Conservation (phyloP, 2,888 invertebrate species). For the Osmoderma eremita region DNA sequence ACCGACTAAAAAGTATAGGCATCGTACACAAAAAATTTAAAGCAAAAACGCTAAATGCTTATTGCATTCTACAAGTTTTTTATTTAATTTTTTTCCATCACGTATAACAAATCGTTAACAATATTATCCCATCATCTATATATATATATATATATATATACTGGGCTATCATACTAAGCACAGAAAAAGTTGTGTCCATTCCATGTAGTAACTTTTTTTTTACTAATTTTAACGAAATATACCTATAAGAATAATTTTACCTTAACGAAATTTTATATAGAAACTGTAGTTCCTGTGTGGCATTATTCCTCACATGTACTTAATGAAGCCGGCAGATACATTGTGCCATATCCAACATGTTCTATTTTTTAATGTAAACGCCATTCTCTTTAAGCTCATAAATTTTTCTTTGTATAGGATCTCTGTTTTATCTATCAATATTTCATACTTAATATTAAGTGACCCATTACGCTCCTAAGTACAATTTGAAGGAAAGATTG, state of each 20-base stretch:
- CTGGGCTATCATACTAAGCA: slow-evolving; percentile 16
- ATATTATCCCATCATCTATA: slow-evolving; percentile 2
- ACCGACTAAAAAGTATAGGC: too few relatives aligned
- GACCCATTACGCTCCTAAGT: not conserved
- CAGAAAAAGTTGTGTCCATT: slow-evolving; percentile 40
- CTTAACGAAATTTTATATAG: slow-evolving; percentile 40
- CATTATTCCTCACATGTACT: slow-evolving; percentile 50
- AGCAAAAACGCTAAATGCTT: too few relatives aligned
- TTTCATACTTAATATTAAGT: not conserved
- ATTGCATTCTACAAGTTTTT: too few relatives aligned
- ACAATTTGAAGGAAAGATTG: not conserved
- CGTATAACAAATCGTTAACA: not conserved
- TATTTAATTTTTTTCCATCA: too few relatives aligned
- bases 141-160: not conserved
- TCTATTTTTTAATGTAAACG: slow-evolving; percentile 29
- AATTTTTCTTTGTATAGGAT: slow-evolving; percentile 23
- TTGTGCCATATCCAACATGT: slow-evolving; percentile 50
- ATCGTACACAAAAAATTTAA: too few relatives aligned
- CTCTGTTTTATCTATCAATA: slow-evolving; percentile 12
- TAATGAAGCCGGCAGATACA: slow-evolving; percentile 49
- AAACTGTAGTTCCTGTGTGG: slow-evolving; percentile 49
- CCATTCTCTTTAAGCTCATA: slow-evolving; percentile 16
- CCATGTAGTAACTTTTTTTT: slow-evolving; percentile 45
- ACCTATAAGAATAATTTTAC: slow-evolving; percentile 24
- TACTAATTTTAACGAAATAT: slow-evolving; percentile 13